A percentile compares a stretch with the other conserved stretches of the same genome.
Evolutionary conservation across 1,140 invertebrate species (phyloP).

Genomic region (Uloborus diversus): DNA sequence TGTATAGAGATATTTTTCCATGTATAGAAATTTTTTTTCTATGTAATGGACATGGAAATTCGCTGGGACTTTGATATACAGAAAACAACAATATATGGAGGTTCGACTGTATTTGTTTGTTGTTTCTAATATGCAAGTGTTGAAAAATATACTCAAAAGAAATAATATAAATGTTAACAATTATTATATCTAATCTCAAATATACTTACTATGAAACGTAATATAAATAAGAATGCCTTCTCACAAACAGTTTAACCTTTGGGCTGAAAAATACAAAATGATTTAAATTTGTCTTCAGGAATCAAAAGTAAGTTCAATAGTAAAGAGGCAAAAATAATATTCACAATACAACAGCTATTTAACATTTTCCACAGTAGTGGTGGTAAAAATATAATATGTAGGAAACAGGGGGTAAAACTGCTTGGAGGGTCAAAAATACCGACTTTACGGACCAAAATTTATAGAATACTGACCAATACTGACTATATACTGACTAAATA

Average conservation of each 20-base stretch:
- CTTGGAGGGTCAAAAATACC: too few species aligned
- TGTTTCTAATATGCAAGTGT: background rate
- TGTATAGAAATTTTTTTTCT: too few species aligned
- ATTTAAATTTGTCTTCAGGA: background rate
- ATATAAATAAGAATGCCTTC: background rate
- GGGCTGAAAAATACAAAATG: background rate
- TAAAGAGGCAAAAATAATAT: background rate
- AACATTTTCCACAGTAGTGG: background rate
- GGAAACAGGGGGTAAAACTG: too few species aligned
- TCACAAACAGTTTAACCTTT: slow-evolving; percentile 5
- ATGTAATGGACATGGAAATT: too few species aligned
- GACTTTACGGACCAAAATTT: too few species aligned
- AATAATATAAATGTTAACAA: background rate
- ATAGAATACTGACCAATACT: background rate
- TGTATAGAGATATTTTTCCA: too few species aligned
- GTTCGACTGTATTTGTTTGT: too few species aligned
- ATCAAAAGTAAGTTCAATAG: background rate
- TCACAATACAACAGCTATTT: background rate
- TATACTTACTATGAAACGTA: slow-evolving; percentile 9
- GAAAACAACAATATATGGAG: too few species aligned
- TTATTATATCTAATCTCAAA: background rate
- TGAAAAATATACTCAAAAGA: background rate
- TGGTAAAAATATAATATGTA: background rate
- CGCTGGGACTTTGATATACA: too few species aligned
- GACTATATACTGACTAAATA: too few species aligned